phyloP scores from a whole-genome alignment of 2,113 vertebrate species.

The Phodopus roborovskii region DNA sequence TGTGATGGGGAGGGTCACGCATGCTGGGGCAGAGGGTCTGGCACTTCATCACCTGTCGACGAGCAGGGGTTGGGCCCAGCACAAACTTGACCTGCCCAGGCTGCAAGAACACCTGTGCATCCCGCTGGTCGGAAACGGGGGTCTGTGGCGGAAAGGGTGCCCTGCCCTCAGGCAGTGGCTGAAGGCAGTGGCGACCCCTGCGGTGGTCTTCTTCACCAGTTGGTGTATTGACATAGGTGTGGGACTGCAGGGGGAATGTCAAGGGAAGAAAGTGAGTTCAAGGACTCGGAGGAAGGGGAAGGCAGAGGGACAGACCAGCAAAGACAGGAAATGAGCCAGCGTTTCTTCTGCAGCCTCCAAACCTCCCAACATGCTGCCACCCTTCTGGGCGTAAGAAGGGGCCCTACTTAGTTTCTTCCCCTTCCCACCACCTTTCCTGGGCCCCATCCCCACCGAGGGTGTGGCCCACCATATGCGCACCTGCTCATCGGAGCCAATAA shows the following conservation, averaged over 20 bases:
- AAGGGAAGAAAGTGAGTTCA: background rate
- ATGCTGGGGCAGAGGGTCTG: conserved; percentile 84
- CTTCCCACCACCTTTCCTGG: background rate
- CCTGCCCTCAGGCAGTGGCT: conserved; percentile 94
- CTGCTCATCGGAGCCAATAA: conserved; percentile 96
- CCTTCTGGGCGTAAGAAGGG: background rate
- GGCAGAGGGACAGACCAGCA: background rate
- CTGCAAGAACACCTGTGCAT: conserved; percentile 95
- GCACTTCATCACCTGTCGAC: conserved; percentile 89
- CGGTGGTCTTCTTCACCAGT: conserved; percentile 92
- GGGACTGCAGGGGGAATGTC: conserved; percentile 88
- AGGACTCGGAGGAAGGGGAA: conserved; percentile 34
- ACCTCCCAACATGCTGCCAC: background rate
- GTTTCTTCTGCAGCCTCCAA: background rate
- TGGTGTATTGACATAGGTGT: conserved; percentile 98
- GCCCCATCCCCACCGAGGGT: background rate
- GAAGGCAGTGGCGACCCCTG: conserved; percentile 93
- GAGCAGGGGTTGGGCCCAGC: conserved; percentile 92
- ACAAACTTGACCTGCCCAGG: conserved; percentile 97
- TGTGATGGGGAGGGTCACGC: conserved; percentile 81
- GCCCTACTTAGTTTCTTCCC: background rate
- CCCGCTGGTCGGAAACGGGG: conserved; percentile 90
- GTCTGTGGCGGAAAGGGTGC: conserved; percentile 89
- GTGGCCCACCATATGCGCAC: conserved; percentile 80
- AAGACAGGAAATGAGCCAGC: background rate